phyloP scores from a whole-genome alignment of 2,888 invertebrate species.

The Tortrix viridana region DNA sequence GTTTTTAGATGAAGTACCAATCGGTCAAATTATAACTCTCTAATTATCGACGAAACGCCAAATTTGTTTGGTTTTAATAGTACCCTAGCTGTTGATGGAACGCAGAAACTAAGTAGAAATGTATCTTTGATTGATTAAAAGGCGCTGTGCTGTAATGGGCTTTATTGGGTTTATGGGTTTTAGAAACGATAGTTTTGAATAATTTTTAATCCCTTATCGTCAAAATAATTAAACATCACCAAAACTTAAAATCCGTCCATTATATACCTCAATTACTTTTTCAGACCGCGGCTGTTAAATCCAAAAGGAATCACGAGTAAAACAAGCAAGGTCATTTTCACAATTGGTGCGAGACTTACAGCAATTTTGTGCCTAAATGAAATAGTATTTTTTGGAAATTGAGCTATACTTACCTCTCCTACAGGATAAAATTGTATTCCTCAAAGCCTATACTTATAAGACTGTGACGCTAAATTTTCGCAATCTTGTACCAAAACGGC shows the following conservation, averaged over 20 bases:
- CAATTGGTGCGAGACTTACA: too few relatives aligned
- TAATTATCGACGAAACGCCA: constrained; percentile 63
- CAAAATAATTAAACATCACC: too few relatives aligned
- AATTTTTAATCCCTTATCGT: too few relatives aligned
- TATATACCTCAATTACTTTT: too few relatives aligned
- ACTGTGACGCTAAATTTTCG: constrained; percentile 62
- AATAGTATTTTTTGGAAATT: constrained; percentile 9
- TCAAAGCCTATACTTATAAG: constrained; percentile 46
- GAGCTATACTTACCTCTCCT: too few relatives aligned
- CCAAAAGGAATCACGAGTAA: too few relatives aligned
- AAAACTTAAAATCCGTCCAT: too few relatives aligned
- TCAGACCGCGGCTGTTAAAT: too few relatives aligned
- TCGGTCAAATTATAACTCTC: constrained; percentile 48
- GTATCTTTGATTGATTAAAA: neutral
- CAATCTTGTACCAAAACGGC: constrained; percentile 61
- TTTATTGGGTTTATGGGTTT: neutral
- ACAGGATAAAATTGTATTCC: constrained; percentile 35
- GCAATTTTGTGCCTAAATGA: neutral
- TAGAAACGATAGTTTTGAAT: neutral
- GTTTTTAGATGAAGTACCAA: constrained; percentile 70
- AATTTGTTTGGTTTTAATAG: constrained; percentile 53
- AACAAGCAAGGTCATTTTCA: too few relatives aligned
- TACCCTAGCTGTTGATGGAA: constrained; percentile 40
- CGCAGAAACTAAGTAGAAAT: constrained; percentile 2
- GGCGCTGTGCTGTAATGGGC: neutral